Conservation (phyloP, 2,888 invertebrate genomes). For the Stegophylla sp. region DNA sequence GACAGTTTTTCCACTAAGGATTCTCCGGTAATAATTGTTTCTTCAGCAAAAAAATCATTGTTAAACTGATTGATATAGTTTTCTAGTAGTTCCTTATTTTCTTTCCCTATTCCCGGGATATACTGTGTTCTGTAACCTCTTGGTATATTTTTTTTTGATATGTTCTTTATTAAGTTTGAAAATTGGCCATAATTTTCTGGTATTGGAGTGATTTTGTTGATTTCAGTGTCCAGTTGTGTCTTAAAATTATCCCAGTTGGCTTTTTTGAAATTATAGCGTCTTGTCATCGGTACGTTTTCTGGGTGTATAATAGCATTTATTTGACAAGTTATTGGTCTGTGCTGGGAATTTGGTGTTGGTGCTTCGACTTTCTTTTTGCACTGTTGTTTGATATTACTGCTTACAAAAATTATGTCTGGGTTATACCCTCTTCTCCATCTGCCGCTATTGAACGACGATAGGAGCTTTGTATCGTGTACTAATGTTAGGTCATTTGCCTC, state of each 20-base stretch:
- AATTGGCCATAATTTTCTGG: constrained; percentile 24
- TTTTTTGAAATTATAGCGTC: constrained; percentile 35
- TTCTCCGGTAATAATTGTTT: constrained; percentile 23
- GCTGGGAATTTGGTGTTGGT: constrained; percentile 26
- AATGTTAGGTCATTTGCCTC: constrained; percentile 1
- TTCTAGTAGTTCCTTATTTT: constrained; percentile 9
- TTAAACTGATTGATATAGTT: constrained; percentile 1
- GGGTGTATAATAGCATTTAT: constrained; percentile 17
- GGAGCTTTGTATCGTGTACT: too few species aligned
- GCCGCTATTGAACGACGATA: too few species aligned
- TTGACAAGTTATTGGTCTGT: constrained; percentile 30
- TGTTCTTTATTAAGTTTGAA: neutral
- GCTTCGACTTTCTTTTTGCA: constrained; percentile 16
- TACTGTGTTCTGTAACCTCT: constrained; percentile 11
- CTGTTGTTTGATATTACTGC: neutral
- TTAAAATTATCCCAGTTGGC: constrained; percentile 32
- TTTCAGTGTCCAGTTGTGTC: neutral
- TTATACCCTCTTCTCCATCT: too few species aligned
- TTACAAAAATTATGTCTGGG: neutral
- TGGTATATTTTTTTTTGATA: constrained; percentile 35
- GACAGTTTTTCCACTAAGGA: neutral
- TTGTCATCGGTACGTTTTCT: constrained; percentile 1
- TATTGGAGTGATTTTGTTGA: neutral
- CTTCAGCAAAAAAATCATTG: constrained; percentile 18
- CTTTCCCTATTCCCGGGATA: neutral